Evolutionary conservation across 2,888 invertebrate species (phyloP).

Genomic region (Smittia aterrima): DNA sequence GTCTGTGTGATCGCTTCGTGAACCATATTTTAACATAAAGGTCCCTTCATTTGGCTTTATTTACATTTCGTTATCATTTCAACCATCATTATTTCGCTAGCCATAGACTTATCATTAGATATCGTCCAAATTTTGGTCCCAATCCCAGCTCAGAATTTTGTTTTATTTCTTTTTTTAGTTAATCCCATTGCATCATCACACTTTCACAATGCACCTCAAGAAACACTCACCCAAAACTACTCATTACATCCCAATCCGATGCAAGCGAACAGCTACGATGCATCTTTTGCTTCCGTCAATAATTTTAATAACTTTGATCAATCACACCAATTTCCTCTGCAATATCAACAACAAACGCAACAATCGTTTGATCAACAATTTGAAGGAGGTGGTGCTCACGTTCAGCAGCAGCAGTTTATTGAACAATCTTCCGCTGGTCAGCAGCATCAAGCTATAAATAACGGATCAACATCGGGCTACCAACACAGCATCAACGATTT

Average conservation of each 20-base stretch:
- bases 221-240: slow-evolving; percentile 41
- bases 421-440: slow-evolving; percentile 9
- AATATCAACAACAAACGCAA: slow-evolving; percentile 42
- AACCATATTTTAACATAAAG: too few relatives aligned
- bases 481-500: slow-evolving; percentile 37
- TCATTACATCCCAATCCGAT: slow-evolving; percentile 40
- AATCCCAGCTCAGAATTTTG: not conserved
- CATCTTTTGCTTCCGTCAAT: slow-evolving; percentile 36
- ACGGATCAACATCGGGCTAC: slow-evolving; percentile 13
- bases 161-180: slow-evolving; percentile 38
- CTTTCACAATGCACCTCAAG: slow-evolving; percentile 38
- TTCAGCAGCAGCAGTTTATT: slow-evolving; percentile 35
- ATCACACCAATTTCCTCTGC: slow-evolving; percentile 35
- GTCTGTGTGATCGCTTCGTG: not conserved
- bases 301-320: slow-evolving; percentile 40
- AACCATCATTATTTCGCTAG: not conserved
- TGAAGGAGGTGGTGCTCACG: slow-evolving; percentile 38
- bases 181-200: slow-evolving; percentile 42
- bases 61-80: not conserved
- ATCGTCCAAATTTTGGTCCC: not conserved
- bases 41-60: not conserved
- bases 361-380: slow-evolving; percentile 35
- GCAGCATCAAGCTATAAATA: slow-evolving; percentile 5
- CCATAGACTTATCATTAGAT: slow-evolving; percentile 14
- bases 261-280: slow-evolving; percentile 35